Percentiles rank a stretch among this genome's conserved stretches.
Conservation (phyloP, 2,113 vertebrate genomes). For the Mormyrus iriodes region DNA sequence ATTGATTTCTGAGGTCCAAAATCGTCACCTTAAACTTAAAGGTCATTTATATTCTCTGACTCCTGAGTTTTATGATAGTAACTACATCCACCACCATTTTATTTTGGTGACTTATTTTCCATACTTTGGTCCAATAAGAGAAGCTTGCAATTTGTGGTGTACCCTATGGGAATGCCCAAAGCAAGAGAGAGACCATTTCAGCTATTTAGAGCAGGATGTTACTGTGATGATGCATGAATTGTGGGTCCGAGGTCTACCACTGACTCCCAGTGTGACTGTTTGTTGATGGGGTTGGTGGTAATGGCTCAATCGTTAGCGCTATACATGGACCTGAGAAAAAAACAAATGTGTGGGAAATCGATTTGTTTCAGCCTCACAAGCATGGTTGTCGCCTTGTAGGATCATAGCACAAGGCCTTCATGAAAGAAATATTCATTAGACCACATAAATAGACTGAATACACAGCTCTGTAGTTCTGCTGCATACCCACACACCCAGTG, state of each 20-base stretch:
- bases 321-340: neutral
- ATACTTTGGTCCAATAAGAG: neutral
- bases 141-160: neutral
- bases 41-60: neutral
- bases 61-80: neutral
- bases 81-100: neutral
- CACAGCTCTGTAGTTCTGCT: neutral
- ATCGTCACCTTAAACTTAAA: neutral
- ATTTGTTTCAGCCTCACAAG: neutral
- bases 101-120: neutral
- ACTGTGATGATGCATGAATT: conserved; percentile 7
- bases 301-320: neutral
- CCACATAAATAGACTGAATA: neutral
- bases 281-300: neutral
- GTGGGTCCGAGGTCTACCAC: neutral
- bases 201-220: neutral
- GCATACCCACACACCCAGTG: neutral
- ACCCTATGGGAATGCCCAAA: neutral
- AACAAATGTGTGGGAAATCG: neutral
- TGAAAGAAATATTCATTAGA: conserved; percentile 11
- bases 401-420: neutral
- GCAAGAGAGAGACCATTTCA: neutral
- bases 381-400: neutral
- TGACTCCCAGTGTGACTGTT: neutral
- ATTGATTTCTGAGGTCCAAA: neutral